Percentiles rank a stretch among this genome's conserved stretches.
These are phyloP conservation scores for Mycalesis mineus DNA, from an alignment of 2,888 invertebrate species.

Conservation along the genomic window DNA sequence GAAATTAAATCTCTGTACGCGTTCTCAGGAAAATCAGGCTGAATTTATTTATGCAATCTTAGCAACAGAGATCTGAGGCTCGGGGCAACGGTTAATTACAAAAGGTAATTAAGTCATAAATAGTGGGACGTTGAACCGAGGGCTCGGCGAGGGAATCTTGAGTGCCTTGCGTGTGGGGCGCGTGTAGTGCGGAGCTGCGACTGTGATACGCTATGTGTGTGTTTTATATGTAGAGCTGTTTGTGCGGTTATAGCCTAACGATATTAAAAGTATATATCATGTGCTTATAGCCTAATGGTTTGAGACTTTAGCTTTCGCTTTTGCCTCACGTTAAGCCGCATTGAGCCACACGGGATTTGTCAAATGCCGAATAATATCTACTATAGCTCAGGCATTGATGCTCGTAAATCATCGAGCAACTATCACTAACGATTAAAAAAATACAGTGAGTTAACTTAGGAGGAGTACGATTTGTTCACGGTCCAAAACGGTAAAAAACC, in stretches of 20 bases:
- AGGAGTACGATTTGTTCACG: no score
- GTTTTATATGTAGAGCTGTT: background rate
- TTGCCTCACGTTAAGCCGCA: no score
- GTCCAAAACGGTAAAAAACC: no score
- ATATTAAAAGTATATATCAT: no score
- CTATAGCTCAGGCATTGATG: no score
- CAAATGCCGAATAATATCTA: no score
- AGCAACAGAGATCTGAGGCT: slow-evolving; percentile 31
- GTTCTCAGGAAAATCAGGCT: slow-evolving; percentile 19
- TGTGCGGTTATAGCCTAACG: background rate
- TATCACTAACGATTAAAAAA: no score
- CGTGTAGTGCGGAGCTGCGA: background rate
- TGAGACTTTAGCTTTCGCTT: no score
- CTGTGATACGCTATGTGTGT: background rate
- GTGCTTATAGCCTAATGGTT: no score
- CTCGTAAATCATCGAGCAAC: no score
- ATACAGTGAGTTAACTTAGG: no score
- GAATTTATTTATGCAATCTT: slow-evolving; percentile 33
- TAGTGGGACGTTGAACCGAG: slow-evolving; percentile 26
- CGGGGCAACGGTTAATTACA: slow-evolving; percentile 36
- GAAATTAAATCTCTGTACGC: slow-evolving; percentile 3
- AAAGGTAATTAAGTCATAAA: slow-evolving; percentile 35
- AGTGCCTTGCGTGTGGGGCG: slow-evolving; percentile 14
- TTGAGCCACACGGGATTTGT: no score
- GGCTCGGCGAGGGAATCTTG: slow-evolving; percentile 7